phyloP scores from a whole-genome alignment of 2,888 invertebrate genomes.

The Zonitis immaculata region DNA sequence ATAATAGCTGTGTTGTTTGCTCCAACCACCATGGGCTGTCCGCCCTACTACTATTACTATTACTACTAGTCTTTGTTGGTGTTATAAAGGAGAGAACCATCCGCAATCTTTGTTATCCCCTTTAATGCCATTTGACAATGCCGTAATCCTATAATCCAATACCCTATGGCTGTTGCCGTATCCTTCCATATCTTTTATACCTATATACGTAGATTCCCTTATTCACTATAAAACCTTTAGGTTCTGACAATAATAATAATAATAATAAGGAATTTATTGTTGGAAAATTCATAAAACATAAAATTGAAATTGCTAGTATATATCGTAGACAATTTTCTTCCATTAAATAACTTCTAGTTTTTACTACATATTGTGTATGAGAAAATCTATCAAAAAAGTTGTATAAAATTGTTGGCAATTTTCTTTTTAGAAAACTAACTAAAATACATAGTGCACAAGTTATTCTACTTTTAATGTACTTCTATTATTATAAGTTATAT shows the following conservation, averaged over 20 bases:
- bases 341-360: background rate
- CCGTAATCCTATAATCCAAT: slow-evolving; percentile 39
- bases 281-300: background rate
- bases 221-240: slow-evolving; percentile 23
- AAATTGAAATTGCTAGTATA: background rate
- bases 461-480: background rate
- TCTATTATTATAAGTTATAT: background rate
- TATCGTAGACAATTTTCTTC: background rate
- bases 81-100: slow-evolving; percentile 9
- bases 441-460: background rate
- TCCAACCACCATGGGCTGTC: no score
- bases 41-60: no score
- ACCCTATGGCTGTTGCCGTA: slow-evolving; percentile 32
- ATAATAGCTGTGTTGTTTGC: no score
- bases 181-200: slow-evolving; percentile 23
- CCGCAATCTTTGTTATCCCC: slow-evolving; percentile 38
- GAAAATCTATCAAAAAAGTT: background rate
- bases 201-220: slow-evolving; percentile 29
- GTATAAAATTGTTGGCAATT: background rate
- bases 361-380: background rate
- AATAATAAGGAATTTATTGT: background rate
- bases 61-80: background rate
- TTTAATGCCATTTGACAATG: slow-evolving; percentile 40
- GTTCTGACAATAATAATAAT: background rate
- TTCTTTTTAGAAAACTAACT: background rate